A percentile compares a stretch with the other conserved stretches of the same genome.
Conservation (phyloP, 2,797 vertebrate genomes). For the Potorous gilbertii region DNA sequence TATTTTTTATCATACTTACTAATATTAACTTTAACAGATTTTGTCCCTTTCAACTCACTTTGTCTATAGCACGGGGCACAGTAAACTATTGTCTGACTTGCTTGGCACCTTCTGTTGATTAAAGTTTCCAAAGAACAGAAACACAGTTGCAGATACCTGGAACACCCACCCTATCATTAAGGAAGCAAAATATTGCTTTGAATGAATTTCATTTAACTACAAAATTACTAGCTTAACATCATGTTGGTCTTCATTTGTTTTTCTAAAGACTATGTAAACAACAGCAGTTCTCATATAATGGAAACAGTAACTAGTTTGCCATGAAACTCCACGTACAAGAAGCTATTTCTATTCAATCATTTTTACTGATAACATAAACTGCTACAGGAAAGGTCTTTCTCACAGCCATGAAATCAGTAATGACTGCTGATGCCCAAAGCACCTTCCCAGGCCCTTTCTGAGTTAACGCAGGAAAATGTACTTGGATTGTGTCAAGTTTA, state of each 20-base stretch:
- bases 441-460: neutral
- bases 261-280: constrained; percentile 14
- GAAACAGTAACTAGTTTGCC: neutral
- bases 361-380: neutral
- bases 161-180: neutral
- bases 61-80: neutral
- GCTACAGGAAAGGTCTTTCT: neutral
- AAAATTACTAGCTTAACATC: constrained; percentile 24
- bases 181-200: neutral
- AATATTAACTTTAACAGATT: constrained; percentile 2
- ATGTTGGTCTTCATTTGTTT: constrained; percentile 4
- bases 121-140: constrained; percentile 29
- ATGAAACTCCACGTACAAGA: neutral
- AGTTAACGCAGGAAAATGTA: neutral
- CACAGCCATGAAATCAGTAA: neutral
- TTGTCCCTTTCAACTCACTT: neutral
- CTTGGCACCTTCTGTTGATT: constrained; percentile 4
- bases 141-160: neutral
- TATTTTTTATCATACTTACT: neutral
- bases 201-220: constrained; percentile 6
- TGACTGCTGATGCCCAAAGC: neutral
- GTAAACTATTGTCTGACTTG: neutral
- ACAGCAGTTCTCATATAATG: constrained; percentile 16
- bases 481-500: neutral
- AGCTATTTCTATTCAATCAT: neutral